These are phyloP conservation scores for Cydia strobilella DNA, from an alignment of 1,140 invertebrate genomes.

Conservation along the genomic window DNA sequence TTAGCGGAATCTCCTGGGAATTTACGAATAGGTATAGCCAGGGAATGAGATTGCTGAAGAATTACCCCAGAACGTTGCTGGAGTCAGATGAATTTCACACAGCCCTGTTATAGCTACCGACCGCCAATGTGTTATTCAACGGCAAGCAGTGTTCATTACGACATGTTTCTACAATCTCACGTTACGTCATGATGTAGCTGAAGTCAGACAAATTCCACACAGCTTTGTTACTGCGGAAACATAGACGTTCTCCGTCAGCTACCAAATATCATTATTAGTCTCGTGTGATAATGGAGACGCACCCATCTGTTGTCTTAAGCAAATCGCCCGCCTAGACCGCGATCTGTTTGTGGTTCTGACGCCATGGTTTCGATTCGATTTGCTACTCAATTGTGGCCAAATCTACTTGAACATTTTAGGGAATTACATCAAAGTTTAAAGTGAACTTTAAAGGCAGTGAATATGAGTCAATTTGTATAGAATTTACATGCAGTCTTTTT, in stretches of 20 bases:
- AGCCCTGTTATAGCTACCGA: background rate
- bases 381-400: slow-evolving; percentile 18
- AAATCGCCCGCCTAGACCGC: slow-evolving; percentile 49
- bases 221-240: no score
- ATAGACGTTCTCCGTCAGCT: background rate
- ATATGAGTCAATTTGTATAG: no score
- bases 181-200: background rate
- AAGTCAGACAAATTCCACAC: no score
- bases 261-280: background rate
- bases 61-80: background rate
- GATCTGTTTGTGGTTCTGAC: slow-evolving; percentile 33
- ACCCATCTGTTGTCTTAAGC: slow-evolving; percentile 45
- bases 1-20: no score
- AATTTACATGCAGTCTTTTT: no score
- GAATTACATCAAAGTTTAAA: background rate
- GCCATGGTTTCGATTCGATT: slow-evolving; percentile 41
- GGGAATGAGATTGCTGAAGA: no score
- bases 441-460: no score
- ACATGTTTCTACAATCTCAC: background rate
- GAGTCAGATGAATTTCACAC: background rate
- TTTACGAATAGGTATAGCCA: no score
- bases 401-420: background rate
- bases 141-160: background rate
- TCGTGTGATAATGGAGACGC: slow-evolving; percentile 34
- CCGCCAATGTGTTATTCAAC: background rate